These are phyloP conservation scores for Apodemia zela DNA, from an alignment of 2,888 invertebrate species.

Conservation along the genomic window DNA sequence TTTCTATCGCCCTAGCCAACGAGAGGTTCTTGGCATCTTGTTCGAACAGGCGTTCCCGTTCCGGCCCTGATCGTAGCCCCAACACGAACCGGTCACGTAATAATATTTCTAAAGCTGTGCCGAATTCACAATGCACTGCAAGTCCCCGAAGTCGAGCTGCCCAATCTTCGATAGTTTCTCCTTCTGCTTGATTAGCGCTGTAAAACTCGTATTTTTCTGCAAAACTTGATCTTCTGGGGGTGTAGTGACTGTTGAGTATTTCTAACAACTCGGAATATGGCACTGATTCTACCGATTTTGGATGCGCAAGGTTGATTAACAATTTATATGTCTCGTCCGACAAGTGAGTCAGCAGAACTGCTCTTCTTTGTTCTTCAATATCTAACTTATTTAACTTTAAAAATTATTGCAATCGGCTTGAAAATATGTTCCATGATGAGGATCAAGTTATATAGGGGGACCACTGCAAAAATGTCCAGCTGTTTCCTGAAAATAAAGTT, in stretches of 20 bases:
- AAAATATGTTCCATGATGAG: not conserved
- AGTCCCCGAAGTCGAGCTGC: not conserved
- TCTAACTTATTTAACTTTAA: not conserved
- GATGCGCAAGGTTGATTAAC: slow-evolving; percentile 14
- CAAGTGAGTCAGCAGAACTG: slow-evolving; percentile 14
- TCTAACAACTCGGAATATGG: slow-evolving; percentile 9
- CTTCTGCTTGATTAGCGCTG: not conserved
- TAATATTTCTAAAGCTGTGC: not conserved
- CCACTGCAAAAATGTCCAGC: no score
- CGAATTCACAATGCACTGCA: not conserved
- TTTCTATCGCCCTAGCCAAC: no score
- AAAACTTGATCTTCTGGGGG: slow-evolving; percentile 1
- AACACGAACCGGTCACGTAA: no score
- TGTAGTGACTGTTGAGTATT: not conserved
- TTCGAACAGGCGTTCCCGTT: no score
- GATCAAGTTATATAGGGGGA: no score
- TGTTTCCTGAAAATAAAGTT: no score
- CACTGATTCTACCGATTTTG: slow-evolving; percentile 6
- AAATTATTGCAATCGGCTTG: not conserved
- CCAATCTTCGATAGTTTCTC: not conserved
- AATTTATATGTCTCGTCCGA: slow-evolving; percentile 17
- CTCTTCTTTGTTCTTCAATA: not conserved
- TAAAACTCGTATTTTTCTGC: not conserved
- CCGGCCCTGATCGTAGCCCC: no score
- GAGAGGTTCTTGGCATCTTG: no score